phyloP scores from a whole-genome alignment of 2,797 vertebrate species.

The Nyctibius grandis region DNA sequence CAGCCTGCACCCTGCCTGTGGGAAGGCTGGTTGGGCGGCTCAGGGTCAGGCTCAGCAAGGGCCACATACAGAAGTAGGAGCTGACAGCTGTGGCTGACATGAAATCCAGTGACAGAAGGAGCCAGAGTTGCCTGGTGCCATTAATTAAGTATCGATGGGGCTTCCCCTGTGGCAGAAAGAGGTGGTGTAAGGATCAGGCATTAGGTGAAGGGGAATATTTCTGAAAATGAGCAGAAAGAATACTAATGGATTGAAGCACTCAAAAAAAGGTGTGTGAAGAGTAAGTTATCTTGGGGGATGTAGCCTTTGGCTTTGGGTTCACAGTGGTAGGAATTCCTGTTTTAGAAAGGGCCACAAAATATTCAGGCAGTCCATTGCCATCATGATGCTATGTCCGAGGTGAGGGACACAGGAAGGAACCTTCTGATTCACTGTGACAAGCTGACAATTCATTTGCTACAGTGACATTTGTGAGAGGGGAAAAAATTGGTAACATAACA shows the following conservation, averaged over 20 bases:
- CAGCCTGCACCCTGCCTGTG: not conserved
- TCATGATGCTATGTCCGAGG: not conserved
- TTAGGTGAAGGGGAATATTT: not conserved
- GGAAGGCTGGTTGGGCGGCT: not conserved
- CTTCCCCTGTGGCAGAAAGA: not conserved
- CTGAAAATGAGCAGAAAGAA: not conserved
- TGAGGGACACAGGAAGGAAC: not conserved
- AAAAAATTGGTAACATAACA: not conserved
- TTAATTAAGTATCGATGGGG: fast-evolving
- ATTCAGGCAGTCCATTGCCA: not conserved
- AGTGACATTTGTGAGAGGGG: not conserved
- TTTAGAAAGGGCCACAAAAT: not conserved
- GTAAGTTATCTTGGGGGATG: not conserved
- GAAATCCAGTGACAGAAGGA: not conserved
- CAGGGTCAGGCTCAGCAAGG: not conserved
- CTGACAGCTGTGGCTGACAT: not conserved
- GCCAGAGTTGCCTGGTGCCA: fast-evolving
- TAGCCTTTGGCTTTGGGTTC: not conserved
- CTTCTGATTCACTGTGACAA: conserved; percentile 24
- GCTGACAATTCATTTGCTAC: conserved; percentile 9
- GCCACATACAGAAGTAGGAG: too few species aligned
- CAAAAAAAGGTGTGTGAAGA: fast-evolving
- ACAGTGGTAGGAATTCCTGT: not conserved
- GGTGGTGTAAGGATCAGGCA: not conserved
- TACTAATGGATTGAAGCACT: not conserved